A percentile compares a stretch with the other conserved stretches of the same genome.
Evolutionary conservation across 64 coral and sea anemone species (phyloP).

Genomic region (Actinia tenebrosa): DNA sequence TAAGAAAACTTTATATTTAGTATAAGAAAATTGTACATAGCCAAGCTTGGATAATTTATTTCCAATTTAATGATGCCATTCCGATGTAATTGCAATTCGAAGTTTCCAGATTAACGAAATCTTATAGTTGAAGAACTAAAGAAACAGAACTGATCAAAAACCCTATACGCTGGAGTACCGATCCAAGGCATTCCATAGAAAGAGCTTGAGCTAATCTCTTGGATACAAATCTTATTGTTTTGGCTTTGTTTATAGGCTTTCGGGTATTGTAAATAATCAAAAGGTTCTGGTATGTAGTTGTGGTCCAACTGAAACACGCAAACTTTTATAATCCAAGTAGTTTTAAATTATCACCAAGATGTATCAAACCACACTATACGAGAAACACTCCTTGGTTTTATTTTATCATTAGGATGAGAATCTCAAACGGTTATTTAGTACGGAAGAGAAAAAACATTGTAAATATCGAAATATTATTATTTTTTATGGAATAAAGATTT

Average conservation of each 20-base stretch:
- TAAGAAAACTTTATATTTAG: not conserved
- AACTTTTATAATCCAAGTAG: not conserved
- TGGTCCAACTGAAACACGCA: not conserved
- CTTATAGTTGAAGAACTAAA: not conserved
- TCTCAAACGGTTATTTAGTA: not conserved
- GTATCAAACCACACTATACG: not conserved
- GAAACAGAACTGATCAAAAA: too few species aligned
- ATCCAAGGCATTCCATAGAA: not conserved
- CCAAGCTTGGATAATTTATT: not conserved
- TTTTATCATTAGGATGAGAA: not conserved
- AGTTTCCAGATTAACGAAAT: not conserved
- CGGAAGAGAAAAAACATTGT: not conserved
- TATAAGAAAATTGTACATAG: not conserved
- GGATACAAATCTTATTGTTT: conserved; percentile 11
- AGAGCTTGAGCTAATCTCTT: conserved; percentile 1
- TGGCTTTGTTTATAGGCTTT: not conserved
- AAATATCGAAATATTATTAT: not conserved
- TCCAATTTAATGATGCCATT: not conserved
- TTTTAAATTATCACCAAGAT: not conserved
- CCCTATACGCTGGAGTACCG: not conserved
- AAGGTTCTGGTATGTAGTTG: not conserved
- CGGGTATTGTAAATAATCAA: conserved; percentile 16
- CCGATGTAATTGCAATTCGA: not conserved
- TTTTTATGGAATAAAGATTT: conserved; percentile 11
- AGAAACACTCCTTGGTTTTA: not conserved